Percentiles rank a stretch among this genome's conserved stretches.
Conservation (phyloP, 2,888 invertebrate genomes). For the Dryocosmus kuriphilus region DNA sequence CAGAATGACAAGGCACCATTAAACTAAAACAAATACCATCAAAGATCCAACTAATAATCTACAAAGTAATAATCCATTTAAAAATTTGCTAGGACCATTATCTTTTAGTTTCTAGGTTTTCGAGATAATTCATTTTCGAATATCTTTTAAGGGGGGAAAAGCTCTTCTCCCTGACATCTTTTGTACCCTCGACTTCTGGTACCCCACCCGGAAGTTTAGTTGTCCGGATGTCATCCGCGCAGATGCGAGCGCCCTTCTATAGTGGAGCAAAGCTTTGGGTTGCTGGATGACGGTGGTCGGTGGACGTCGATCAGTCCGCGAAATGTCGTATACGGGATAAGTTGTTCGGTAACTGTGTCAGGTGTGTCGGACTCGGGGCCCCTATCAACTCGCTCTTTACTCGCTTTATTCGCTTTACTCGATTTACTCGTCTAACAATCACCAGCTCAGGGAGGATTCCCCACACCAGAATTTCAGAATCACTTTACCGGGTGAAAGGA, state of each 20-base stretch:
- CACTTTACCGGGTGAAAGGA: not conserved
- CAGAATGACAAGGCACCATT: too few species aligned
- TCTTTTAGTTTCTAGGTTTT: too few species aligned
- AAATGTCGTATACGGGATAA: slow-evolving; percentile 55
- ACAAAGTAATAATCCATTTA: too few species aligned
- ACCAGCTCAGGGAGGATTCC: not conserved
- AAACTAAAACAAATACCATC: too few species aligned
- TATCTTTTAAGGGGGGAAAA: not conserved
- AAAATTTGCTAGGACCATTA: too few species aligned
- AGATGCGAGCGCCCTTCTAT: slow-evolving; percentile 55
- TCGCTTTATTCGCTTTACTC: not conserved
- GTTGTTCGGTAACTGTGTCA: slow-evolving; percentile 22
- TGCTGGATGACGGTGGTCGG: slow-evolving; percentile 42
- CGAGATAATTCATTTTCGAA: too few species aligned
- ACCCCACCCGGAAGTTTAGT: slow-evolving; percentile 21
- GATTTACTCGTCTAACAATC: not conserved
- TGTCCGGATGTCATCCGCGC: slow-evolving; percentile 57
- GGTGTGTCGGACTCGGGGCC: slow-evolving; percentile 32
- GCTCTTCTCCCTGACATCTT: too few species aligned
- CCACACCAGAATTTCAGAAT: not conserved
- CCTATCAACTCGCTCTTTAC: not conserved
- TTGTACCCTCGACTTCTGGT: too few species aligned
- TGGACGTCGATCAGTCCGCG: slow-evolving; percentile 59
- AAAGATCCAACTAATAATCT: too few species aligned
- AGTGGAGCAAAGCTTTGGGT: slow-evolving; percentile 13